Evolutionary conservation across 2,113 vertebrate species (phyloP).

Genomic region (Fregetta grallaria): DNA sequence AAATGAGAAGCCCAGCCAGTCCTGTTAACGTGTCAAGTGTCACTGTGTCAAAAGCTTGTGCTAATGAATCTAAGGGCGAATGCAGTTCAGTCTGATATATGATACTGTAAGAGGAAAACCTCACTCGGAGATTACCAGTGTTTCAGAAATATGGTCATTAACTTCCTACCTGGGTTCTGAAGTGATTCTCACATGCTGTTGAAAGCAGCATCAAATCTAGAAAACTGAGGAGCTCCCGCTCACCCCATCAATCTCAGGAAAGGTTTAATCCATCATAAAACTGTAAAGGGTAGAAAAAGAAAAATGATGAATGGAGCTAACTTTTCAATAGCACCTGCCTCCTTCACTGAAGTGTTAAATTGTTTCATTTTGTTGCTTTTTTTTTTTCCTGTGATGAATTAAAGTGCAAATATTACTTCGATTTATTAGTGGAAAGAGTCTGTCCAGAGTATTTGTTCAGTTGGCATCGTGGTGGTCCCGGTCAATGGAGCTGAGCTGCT

Average conservation of each 20-base stretch:
- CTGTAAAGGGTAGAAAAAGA: neutral
- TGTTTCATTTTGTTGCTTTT: neutral
- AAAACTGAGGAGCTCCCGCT: neutral
- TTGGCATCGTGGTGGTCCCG: neutral
- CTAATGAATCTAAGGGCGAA: neutral
- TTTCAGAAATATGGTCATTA: neutral
- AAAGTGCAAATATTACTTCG: neutral
- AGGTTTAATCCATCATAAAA: neutral
- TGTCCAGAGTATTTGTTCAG: neutral
- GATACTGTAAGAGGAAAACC: neutral
- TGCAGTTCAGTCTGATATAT: neutral
- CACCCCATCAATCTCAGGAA: neutral
- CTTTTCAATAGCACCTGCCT: neutral
- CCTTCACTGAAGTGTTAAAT: neutral
- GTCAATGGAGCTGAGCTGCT: neutral
- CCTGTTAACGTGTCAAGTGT: neutral
- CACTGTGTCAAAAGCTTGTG: neutral
- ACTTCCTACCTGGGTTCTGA: neutral
- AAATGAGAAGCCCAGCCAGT: neutral
- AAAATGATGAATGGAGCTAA: neutral
- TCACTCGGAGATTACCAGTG: neutral
- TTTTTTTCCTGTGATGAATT: neutral
- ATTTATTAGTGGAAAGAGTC: neutral
- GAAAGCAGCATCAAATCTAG: neutral
- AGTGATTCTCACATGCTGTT: neutral